Conservation (phyloP, 2,113 vertebrate genomes). For the Paradisaea rubra region DNA sequence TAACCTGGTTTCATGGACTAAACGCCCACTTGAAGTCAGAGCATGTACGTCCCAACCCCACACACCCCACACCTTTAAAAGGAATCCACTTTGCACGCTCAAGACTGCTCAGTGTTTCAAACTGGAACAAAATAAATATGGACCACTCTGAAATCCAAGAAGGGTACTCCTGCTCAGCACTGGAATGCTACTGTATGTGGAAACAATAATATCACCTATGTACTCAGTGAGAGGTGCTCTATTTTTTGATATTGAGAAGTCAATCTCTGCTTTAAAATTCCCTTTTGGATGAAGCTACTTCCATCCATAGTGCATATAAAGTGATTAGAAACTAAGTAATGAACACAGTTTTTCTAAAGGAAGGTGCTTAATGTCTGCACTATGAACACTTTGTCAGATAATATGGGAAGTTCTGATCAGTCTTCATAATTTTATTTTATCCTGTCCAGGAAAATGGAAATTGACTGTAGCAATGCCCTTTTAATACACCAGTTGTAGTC, state of each 20-base stretch:
- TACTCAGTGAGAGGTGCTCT: background rate
- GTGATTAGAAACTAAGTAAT: background rate
- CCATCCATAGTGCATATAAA: background rate
- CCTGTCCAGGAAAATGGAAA: background rate
- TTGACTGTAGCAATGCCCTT: background rate
- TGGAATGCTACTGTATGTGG: background rate
- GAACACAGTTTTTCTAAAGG: background rate
- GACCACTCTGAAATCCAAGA: background rate
- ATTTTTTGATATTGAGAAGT: background rate
- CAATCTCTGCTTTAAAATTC: background rate
- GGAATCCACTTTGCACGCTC: background rate
- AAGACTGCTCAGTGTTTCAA: background rate
- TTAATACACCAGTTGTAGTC: background rate
- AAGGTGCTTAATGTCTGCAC: background rate
- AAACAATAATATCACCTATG: background rate
- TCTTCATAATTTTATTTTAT: background rate
- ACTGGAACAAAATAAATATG: background rate
- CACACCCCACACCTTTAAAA: background rate
- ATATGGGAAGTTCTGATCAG: background rate
- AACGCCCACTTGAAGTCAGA: background rate
- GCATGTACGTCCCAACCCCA: background rate
- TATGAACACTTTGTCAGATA: background rate
- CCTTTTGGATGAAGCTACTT: background rate
- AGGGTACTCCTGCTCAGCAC: background rate
- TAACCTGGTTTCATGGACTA: background rate